phyloP scores from a whole-genome alignment of 2,888 invertebrate genomes.

The Yponomeuta cagnagella region DNA sequence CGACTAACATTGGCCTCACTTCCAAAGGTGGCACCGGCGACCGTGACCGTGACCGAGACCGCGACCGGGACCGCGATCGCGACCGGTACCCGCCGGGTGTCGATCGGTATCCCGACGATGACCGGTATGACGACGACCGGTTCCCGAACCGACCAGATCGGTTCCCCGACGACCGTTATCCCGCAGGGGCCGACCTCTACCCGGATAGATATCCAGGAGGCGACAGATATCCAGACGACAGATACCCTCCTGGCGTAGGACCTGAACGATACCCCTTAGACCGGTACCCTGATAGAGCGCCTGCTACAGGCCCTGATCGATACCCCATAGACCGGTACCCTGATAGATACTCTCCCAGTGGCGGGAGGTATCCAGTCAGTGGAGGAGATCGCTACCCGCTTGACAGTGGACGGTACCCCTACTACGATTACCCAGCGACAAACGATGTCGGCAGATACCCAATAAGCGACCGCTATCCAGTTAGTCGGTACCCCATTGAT shows the following conservation, averaged over 20 bases:
- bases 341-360: slow-evolving; percentile 44
- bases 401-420: slow-evolving; percentile 52
- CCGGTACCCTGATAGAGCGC: slow-evolving; percentile 48
- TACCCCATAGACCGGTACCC: slow-evolving; percentile 63
- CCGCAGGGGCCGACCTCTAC: slow-evolving; percentile 73
- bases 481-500: slow-evolving; percentile 57
- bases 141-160: slow-evolving; percentile 67
- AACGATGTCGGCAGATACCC: slow-evolving; percentile 55
- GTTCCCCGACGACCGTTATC: slow-evolving; percentile 64
- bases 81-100: slow-evolving; percentile 33
- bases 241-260: slow-evolving; percentile 42
- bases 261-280: slow-evolving; percentile 49
- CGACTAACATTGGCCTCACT: slow-evolving; percentile 14
- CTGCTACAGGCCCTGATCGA: slow-evolving; percentile 54
- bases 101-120: slow-evolving; percentile 53
- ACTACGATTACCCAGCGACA: slow-evolving; percentile 39
- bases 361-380: slow-evolving; percentile 42
- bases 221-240: slow-evolving; percentile 38
- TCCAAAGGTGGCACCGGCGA: slow-evolving; percentile 63
- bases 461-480: slow-evolving; percentile 52
- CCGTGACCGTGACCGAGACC: slow-evolving; percentile 31
- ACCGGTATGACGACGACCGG: slow-evolving; percentile 63
- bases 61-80: slow-evolving; percentile 41
- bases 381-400: slow-evolving; percentile 57
- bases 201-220: slow-evolving; percentile 62